Evolutionary conservation across 2,113 vertebrate genomes (phyloP), one percentile per base, ranked within the genome.

Genomic region (Myrmecophaga tridactyla): DNA sequence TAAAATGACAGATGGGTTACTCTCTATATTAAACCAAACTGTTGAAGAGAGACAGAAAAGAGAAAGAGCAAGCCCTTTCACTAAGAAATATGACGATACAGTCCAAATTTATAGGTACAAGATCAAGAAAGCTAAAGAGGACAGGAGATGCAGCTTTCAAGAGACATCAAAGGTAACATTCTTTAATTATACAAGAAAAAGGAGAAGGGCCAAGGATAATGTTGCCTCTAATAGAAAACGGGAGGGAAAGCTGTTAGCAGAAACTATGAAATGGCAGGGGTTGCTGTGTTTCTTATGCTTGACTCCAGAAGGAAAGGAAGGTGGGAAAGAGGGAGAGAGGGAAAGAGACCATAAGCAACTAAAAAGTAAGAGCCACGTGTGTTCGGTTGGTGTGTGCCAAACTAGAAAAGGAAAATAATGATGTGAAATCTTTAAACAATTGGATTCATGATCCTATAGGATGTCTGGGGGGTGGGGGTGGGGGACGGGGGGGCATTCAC

Each of bases 181-280:
- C 95, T 97, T 97, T 94, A 97, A 97, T 97, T 97, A 96, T 96
- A 96, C 92, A 97, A 96, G 96, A 97, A 95, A 96, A 96, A 94
- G 89, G 73, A 96, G 85, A 84, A 94, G 82, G 81, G 58, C 67
- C 62, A 34, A 73, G 73, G 88, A 94, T 95, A 96, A 94, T 77
- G 86, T 73, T 86, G 94, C 94, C 67, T 96, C 94, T 65, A 58
- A 94, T 87, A 94, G 84, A 89, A 90, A 94, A 76, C 2, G 0
- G 94, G 88, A 78, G 29, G 41, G n/a, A 85, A 86, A 89, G 87
- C 90, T 87, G 82, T 92, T 90, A 80, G 95, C 77, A 95, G 77
- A 84, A 43, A 58, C 58, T 43, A 41, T 10, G 69, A 41, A 82
- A 46, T 3, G 73, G 77, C 18, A 86, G 8, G 43, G 62, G 62